Percentiles rank a stretch among this genome's conserved stretches.
Conservation (phyloP, 2,797 vertebrate genomes). For the Pangasius djambal region DNA sequence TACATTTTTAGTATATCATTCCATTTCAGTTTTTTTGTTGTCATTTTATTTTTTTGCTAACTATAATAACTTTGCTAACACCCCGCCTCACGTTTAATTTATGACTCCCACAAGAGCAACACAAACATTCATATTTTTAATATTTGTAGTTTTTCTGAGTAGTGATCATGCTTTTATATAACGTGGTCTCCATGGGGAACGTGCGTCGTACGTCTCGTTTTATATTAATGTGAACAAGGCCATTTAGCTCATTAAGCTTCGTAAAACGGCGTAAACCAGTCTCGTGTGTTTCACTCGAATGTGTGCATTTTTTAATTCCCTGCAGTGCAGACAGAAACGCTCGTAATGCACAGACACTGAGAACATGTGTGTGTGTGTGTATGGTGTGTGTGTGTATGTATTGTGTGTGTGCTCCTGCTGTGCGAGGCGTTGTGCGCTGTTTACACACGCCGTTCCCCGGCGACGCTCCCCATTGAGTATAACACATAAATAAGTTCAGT, state of each 20-base stretch:
- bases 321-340: background rate
- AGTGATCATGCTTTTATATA: background rate
- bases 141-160: background rate
- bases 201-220: background rate
- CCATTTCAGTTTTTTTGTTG: background rate
- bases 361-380: background rate
- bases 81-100: background rate
- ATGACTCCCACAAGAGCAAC: background rate
- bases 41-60: background rate
- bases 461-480: conserved; percentile 66
- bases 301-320: conserved; percentile 12
- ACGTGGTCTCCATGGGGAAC: background rate
- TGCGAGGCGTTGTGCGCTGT: conserved; percentile 65
- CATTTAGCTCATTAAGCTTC: conserved; percentile 18
- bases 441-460: conserved; percentile 74
- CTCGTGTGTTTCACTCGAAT: background rate
- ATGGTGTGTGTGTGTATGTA: background rate
- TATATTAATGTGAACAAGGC: background rate
- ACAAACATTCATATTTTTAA: background rate
- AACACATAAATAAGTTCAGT: conserved; percentile 70
- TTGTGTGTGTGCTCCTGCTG: conserved; percentile 15
- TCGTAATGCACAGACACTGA: background rate
- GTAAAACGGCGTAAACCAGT: background rate
- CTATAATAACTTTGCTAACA: background rate
- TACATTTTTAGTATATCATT: background rate